Evolutionary conservation across 2,113 vertebrate species (phyloP).

Genomic region (Pungitius pungitius): DNA sequence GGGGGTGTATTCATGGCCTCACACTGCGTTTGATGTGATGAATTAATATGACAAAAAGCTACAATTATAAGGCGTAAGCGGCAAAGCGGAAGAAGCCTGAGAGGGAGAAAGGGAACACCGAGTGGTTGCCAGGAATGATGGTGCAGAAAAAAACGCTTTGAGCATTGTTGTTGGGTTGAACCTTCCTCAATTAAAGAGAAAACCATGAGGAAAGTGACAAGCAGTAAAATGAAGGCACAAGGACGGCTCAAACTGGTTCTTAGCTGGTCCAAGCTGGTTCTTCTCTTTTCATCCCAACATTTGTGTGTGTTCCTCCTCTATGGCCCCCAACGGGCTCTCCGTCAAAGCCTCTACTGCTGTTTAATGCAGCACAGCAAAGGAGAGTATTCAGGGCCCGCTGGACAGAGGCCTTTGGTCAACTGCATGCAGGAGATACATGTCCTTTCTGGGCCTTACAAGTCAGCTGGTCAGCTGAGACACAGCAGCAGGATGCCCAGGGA

Average conservation of each 20-base stretch:
- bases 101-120: slow-evolving; percentile 30
- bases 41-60: slow-evolving; percentile 57
- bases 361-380: slow-evolving; percentile 69
- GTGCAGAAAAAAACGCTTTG: slow-evolving; percentile 62
- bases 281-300: slow-evolving; percentile 64
- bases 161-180: slow-evolving; percentile 70
- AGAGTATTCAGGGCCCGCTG: slow-evolving; percentile 67
- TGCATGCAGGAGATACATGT: slow-evolving; percentile 72
- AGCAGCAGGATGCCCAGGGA: slow-evolving; percentile 64
- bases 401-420: slow-evolving; percentile 56
- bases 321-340: slow-evolving; percentile 52
- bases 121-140: slow-evolving; percentile 64
- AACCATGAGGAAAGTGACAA: slow-evolving; percentile 69
- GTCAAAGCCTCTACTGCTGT: slow-evolving; percentile 55
- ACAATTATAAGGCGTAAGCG: slow-evolving; percentile 43
- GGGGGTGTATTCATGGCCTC: slow-evolving; percentile 56
- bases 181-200: slow-evolving; percentile 73
- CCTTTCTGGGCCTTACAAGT: slow-evolving; percentile 58
- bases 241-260: slow-evolving; percentile 75
- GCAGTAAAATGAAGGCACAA: slow-evolving; percentile 74
- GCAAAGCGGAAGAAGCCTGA: slow-evolving; percentile 47
- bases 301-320: slow-evolving; percentile 59
- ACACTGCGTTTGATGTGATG: slow-evolving; percentile 44
- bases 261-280: slow-evolving; percentile 83
- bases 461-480: slow-evolving; percentile 62